Base-by-base conservation (phyloP, 2,888 invertebrate species). In the Hydraecia micacea region DNA sequence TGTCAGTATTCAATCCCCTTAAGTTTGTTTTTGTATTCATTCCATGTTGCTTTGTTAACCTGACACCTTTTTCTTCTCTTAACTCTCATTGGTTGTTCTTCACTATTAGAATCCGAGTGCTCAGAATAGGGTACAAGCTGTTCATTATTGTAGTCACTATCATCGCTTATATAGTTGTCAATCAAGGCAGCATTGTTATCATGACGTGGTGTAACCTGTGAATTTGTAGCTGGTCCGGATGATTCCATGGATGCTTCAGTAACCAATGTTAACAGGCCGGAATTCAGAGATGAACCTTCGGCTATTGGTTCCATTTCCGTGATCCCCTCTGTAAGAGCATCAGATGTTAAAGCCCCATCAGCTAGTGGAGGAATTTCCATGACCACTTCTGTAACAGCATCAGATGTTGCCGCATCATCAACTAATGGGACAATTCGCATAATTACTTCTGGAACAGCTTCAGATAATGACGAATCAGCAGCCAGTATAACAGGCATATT, bases 41-140 rank as follows among this genome's bases (percentile, higher is more conserved):
- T 69, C 72, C 75, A 80, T 77, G 72, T 73, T 46, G 68, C 46
- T 76, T 83, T 80, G 52, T 80, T 83, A 68, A 83, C 80, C 72
- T 80, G 83, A 75, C 83, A 83, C 73, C 77, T 74, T 77, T 83
- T 80, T 77, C 69, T 80, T 83, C 80, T 80, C 73, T 77, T 83
- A 71, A 77, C 69, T 73, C 69, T 0, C 74, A 3, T 76, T 68
- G 79, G 67, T 74, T 75, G 25, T 77, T 77, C 74, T 73, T 69
- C 73, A 74, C 69, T 70, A 5, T 73, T 76, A 69, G 74, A 77
- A 77, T 77, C 77, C 8, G 80, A 80, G 76, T 79, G 76, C 67
- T 76, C 79, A 79, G 79, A 76, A 79, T 79, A 79, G 79, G 79
- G 79, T 79, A 79, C 79, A 79, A 79, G 71, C 73, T 79, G 79